Conservation (phyloP, 2,888 invertebrate genomes). For the Lymantria monacha region DNA sequence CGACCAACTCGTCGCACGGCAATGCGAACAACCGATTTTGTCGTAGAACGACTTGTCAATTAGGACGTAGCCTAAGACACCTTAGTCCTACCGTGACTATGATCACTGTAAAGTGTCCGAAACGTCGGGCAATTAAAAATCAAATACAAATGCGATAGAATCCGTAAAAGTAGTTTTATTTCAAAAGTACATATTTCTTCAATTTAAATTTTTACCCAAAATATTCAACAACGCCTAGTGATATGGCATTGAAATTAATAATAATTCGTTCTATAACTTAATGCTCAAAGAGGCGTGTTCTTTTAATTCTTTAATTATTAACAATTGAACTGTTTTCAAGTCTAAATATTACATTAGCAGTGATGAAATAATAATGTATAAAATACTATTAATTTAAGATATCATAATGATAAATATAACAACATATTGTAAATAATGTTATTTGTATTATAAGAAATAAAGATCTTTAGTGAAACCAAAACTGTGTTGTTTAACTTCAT, state of each 20-base stretch:
- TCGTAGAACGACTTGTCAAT: too few relatives aligned
- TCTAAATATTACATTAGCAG: constrained; percentile 20
- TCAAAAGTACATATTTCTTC: too few relatives aligned
- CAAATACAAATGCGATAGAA: too few relatives aligned
- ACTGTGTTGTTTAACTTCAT: constrained; percentile 11
- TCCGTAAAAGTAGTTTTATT: too few relatives aligned
- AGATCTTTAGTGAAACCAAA: constrained; percentile 74
- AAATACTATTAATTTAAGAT: constrained; percentile 40
- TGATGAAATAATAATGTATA: constrained; percentile 31
- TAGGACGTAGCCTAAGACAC: too few relatives aligned
- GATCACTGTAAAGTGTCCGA: too few relatives aligned
- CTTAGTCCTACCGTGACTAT: too few relatives aligned
- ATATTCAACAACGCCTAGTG: neutral
- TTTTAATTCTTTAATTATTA: neutral
- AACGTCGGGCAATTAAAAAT: too few relatives aligned
- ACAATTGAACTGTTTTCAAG: constrained; percentile 9
- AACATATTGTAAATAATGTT: constrained; percentile 76
- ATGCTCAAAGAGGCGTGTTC: constrained; percentile 1
- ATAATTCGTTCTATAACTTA: neutral
- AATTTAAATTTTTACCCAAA: too few relatives aligned
- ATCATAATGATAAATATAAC: constrained; percentile 46
- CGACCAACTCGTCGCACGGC: too few relatives aligned
- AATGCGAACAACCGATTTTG: too few relatives aligned
- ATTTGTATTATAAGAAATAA: constrained; percentile 78
- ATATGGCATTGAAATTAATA: neutral